phyloP scores from a whole-genome alignment of 1,140 invertebrate genomes.

The Sesamia nonagrioides region DNA sequence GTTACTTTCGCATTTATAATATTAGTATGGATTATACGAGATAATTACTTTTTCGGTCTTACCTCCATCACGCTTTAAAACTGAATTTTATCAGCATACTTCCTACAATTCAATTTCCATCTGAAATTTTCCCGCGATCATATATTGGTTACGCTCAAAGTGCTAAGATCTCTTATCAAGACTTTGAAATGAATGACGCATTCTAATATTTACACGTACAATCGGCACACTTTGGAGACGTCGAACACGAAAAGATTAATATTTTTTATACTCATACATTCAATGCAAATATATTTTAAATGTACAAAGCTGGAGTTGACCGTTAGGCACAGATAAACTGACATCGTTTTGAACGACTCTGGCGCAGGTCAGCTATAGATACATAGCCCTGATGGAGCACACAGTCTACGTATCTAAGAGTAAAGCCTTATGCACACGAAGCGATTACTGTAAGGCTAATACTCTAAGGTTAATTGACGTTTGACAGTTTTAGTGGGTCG shows the following conservation, averaged over 20 bases:
- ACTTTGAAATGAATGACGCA: slow-evolving; percentile 22
- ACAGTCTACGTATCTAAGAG: neutral
- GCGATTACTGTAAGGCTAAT: neutral
- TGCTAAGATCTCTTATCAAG: slow-evolving; percentile 33
- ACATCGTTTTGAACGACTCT: slow-evolving; percentile 62
- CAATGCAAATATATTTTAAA: slow-evolving; percentile 52
- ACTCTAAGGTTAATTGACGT: neutral
- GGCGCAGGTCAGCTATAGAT: slow-evolving; percentile 18
- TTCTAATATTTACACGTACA: slow-evolving; percentile 26
- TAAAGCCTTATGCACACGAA: neutral
- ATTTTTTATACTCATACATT: slow-evolving; percentile 40
- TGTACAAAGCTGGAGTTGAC: slow-evolving; percentile 65
- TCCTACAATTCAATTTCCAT: slow-evolving; percentile 18
- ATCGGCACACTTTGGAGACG: slow-evolving; percentile 17
- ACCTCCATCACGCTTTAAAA: neutral
- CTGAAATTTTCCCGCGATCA: neutral
- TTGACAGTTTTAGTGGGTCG: neutral
- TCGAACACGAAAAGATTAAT: slow-evolving; percentile 41
- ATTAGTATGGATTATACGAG: too few species aligned
- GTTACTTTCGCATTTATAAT: too few species aligned
- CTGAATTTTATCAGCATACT: neutral
- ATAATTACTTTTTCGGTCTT: too few species aligned
- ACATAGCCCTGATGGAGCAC: slow-evolving; percentile 21
- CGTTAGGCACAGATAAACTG: slow-evolving; percentile 77
- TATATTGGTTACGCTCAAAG: slow-evolving; percentile 22